A percentile compares a stretch with the other conserved stretches of the same genome.
phyloP scores from a whole-genome alignment of 2,113 vertebrate species.

The Sebastes schlegelii region DNA sequence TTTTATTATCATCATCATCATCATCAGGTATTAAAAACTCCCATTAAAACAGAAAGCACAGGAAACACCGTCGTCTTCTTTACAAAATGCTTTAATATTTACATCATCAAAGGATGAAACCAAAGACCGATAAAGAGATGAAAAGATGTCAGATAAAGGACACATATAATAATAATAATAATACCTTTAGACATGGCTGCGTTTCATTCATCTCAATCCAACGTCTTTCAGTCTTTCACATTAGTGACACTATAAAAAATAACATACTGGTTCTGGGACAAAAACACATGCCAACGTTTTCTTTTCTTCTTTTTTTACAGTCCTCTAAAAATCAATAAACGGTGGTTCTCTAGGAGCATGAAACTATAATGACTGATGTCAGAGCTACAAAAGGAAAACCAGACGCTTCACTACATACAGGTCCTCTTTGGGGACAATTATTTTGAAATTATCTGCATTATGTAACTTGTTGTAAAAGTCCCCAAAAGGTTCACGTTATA shows the following conservation, averaged over 20 bases:
- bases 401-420: constrained; percentile 14
- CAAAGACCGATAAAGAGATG: constrained; percentile 51
- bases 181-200: constrained; percentile 22
- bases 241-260: constrained; percentile 42
- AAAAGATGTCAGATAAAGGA: constrained; percentile 50
- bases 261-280: constrained; percentile 50
- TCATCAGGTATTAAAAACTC: background rate
- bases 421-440: constrained; percentile 51
- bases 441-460: constrained; percentile 21
- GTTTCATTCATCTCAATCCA: constrained; percentile 28
- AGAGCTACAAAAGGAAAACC: constrained; percentile 12
- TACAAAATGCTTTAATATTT: constrained; percentile 86
- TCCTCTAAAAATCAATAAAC: constrained; percentile 23
- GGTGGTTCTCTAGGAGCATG: constrained; percentile 18
- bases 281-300: constrained; percentile 22
- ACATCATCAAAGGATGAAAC: constrained; percentile 77
- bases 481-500: constrained; percentile 20
- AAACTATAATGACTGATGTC: constrained; percentile 31
- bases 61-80: constrained; percentile 43
- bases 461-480: constrained; percentile 30
- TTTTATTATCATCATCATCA: background rate
- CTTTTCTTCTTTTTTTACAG: constrained; percentile 30
- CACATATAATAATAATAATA: constrained; percentile 17
- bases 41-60: constrained; percentile 7
- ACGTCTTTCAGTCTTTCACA: constrained; percentile 47